Conservation (phyloP, 1,140 invertebrate species). For the Drosophila lini region DNA sequence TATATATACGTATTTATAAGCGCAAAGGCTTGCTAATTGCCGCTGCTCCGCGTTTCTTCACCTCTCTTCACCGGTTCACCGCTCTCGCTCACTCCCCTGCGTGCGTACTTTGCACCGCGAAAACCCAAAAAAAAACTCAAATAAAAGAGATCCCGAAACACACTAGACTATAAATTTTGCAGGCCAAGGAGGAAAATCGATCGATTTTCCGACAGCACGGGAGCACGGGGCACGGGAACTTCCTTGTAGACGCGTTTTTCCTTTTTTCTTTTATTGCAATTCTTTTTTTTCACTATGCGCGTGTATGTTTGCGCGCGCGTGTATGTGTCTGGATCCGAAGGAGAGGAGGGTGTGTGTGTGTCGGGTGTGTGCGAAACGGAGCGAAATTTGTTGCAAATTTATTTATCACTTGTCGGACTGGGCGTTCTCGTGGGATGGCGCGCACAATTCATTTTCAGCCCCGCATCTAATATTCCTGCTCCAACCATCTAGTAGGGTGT, state of each 20-base stretch:
- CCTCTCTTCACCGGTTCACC: conserved; percentile 22
- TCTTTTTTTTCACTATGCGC: conserved; percentile 24
- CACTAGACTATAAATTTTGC: conserved; percentile 16
- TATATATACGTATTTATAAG: conserved; percentile 10
- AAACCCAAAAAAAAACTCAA: conserved; percentile 24
- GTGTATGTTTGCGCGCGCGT: conserved; percentile 16
- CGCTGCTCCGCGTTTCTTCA: conserved; percentile 2
- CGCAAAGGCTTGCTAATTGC: conserved; percentile 37
- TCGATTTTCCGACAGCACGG: conserved; percentile 39
- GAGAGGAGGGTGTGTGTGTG: neutral
- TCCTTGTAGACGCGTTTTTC: conserved; percentile 19
- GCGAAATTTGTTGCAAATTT: conserved; percentile 16
- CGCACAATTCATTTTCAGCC: conserved; percentile 30
- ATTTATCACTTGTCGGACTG: conserved; percentile 22
- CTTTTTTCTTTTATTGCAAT: conserved; percentile 21
- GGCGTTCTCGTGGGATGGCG: conserved; percentile 15
- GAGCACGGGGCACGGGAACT: conserved; percentile 14
- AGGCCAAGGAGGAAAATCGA: conserved; percentile 27
- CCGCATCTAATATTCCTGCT: neutral
- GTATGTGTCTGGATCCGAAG: neutral
- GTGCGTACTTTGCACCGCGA: conserved; percentile 32
- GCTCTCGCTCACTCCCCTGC: conserved; percentile 10
- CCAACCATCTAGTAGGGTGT: no score
- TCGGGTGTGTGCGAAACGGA: conserved; percentile 9
- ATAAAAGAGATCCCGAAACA: conserved; percentile 4